Base-by-base conservation (phyloP, 2,797 vertebrate species). In the Megalops cyprinoides region DNA sequence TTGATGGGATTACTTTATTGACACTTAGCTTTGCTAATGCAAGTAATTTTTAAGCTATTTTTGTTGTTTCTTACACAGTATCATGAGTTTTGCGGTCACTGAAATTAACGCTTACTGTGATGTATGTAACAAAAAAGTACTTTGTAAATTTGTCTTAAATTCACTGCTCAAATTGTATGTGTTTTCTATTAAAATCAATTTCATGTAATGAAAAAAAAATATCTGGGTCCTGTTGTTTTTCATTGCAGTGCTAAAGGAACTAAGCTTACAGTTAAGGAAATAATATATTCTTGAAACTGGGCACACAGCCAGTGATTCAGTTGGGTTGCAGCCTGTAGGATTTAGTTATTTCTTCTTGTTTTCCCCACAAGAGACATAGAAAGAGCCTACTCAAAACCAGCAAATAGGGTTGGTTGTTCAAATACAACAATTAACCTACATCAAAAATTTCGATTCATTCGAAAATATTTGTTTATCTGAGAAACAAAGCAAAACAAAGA, bases 401-500 rank as follows among this genome's bases (percentile, higher is more conserved):
- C 76, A 83, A 86, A 90, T 84, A 82, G 84, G 84, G 84, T 81
- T 18, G 71, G 77, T 83, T 83, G 81, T 86, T 86, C 82, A 87
- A 90, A 88, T 78, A 31, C 78, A 60, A 85, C 84, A 92, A 92
- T 92, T 91, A 92, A 92, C 90, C 91, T 85, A 20, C 25, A 65
- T 85, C 77, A 69, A 86, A 76, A 6, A 90, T 86, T 28, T 89
- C 79, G n/a, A 69, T 23, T 31, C 48, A 2, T 67, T 51, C 74
- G 39, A 60, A 77, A 80, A 77, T n/a, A 37, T 65, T 60, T 65
- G 62, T 37, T 37, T 25, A 3, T 18, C 48, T 79, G 10, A 75
- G 71, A 79, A 62, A 20, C 48, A 60, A 69, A n/a, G n/a, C n/a
- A n/a, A n/a, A n/a, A 14, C 55, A 67, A 49, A 37, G 25, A 25